Conservation (phyloP, 2,113 vertebrate genomes). For the Lethenteron camtschaticum region DNA sequence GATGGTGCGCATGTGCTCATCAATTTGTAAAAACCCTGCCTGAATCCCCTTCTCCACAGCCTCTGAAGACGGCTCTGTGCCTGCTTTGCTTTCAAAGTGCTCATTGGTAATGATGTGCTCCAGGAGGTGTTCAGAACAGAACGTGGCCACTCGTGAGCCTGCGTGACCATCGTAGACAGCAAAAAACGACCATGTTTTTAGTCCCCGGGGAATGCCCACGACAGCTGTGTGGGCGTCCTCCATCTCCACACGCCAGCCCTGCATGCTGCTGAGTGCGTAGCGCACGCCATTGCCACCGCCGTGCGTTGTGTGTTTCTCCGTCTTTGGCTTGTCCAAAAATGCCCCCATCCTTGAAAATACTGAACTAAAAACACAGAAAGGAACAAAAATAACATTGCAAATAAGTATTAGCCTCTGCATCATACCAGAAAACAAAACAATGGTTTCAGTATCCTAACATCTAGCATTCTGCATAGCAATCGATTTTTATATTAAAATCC, state of each 20-base stretch:
- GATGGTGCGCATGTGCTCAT: conserved; percentile 96
- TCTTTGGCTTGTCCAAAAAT: conserved; percentile 99
- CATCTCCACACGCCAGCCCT: conserved; percentile 98
- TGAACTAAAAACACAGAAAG: conserved; percentile 27
- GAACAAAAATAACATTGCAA: conserved; percentile 8
- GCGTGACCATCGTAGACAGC: conserved; percentile 93
- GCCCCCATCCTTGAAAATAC: conserved; percentile 67
- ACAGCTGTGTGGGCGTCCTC: conserved; percentile 92
- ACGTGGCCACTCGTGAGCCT: conserved; percentile 88
- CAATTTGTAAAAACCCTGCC: conserved; percentile 86
- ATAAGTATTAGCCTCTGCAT: neutral
- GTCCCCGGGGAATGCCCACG: conserved; percentile 62
- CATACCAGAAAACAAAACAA: neutral
- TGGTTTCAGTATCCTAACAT: no score
- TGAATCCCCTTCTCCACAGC: conserved; percentile 73
- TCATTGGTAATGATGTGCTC: conserved; percentile 83
- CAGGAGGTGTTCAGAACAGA: conserved; percentile 75
- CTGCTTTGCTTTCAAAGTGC: conserved; percentile 24
- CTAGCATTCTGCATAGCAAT: neutral
- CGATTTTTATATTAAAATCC: neutral
- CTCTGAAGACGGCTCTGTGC: conserved; percentile 54
- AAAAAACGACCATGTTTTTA: conserved; percentile 92
- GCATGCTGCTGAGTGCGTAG: conserved; percentile 93
- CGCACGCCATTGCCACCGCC: conserved; percentile 72
- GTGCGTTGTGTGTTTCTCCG: conserved; percentile 76